These are phyloP conservation scores for Actinopyga echinites DNA, from an alignment of 53 echinoderm and acorn worm species.

Conservation along the genomic window DNA sequence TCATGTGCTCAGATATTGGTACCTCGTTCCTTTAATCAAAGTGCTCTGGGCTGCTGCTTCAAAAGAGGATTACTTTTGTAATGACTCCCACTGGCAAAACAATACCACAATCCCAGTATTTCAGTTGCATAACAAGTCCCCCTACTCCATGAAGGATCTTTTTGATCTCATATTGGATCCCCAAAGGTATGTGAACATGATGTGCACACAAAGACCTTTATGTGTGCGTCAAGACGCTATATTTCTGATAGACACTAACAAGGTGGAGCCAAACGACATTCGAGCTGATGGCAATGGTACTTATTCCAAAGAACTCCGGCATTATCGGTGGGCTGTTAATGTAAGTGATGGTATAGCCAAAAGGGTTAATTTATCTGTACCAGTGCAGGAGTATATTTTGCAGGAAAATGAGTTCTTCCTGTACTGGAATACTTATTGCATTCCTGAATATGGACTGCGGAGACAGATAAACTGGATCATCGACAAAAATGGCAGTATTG, in stretches of 20 bases:
- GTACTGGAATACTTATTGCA: conserved; percentile 45
- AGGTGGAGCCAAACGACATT: conserved; percentile 24
- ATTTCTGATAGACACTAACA: conserved; percentile 9
- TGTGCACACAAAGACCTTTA: conserved; percentile 27
- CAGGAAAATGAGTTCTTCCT: conserved; percentile 42
- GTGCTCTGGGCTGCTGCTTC: too few relatives aligned
- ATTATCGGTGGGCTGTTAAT: conserved; percentile 52
- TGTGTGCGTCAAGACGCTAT: conserved; percentile 37
- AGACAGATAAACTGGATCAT: conserved; percentile 43
- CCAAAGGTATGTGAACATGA: neutral
- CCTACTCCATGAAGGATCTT: neutral
- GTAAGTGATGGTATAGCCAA: conserved; percentile 17
- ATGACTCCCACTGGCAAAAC: too few relatives aligned
- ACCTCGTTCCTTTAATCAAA: too few relatives aligned
- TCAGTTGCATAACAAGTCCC: conserved; percentile 40
- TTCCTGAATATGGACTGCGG: conserved; percentile 41
- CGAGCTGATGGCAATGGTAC: conserved; percentile 35
- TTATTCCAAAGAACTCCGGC: conserved; percentile 38
- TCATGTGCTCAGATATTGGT: too few relatives aligned
- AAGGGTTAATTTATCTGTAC: neutral
- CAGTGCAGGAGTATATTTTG: conserved; percentile 32
- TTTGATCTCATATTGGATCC: neutral
- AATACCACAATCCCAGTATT: conserved; percentile 15
- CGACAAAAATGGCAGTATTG: conserved; percentile 2
- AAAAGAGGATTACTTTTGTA: too few relatives aligned